Evolutionary conservation across 2,888 invertebrate species (phyloP).

Genomic region (Aspidiotus rigidus): DNA sequence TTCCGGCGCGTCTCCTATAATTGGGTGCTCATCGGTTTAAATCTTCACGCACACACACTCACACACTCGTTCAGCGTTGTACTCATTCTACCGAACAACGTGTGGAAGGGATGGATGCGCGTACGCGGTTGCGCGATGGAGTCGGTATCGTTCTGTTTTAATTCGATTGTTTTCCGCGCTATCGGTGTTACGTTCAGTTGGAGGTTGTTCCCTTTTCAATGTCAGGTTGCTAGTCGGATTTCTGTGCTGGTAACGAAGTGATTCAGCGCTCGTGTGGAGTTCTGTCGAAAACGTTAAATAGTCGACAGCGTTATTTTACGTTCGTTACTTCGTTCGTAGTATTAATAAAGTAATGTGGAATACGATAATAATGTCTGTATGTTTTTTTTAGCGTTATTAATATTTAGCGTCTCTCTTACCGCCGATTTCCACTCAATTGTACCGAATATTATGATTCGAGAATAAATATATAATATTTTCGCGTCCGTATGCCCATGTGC

Average conservation of each 20-base stretch:
- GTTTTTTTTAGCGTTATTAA: too few relatives aligned
- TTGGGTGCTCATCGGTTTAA: too few relatives aligned
- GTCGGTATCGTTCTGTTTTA: neutral
- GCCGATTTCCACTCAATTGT: too few relatives aligned
- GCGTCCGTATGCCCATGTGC: too few relatives aligned
- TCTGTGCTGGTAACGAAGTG: slow-evolving; percentile 15
- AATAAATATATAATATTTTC: too few relatives aligned
- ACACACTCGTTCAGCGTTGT: too few relatives aligned
- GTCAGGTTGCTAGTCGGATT: slow-evolving; percentile 22
- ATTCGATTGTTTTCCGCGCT: slow-evolving; percentile 29
- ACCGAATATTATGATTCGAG: too few relatives aligned
- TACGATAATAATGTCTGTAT: too few relatives aligned
- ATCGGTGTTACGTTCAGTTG: slow-evolving; percentile 24
- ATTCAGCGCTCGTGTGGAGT: slow-evolving; percentile 2
- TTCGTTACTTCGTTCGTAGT: slow-evolving; percentile 8
- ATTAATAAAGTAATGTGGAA: too few relatives aligned
- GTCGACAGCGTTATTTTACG: slow-evolving; percentile 28
- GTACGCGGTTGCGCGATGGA: slow-evolving; percentile 12
- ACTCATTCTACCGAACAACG: neutral
- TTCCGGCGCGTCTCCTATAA: too few relatives aligned
- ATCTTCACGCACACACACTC: too few relatives aligned
- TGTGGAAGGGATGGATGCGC: neutral
- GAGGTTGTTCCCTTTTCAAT: slow-evolving; percentile 33
- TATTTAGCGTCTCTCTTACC: too few relatives aligned
- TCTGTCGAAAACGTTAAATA: slow-evolving; percentile 25